Percentiles rank a stretch among this genome's conserved stretches.
Conservation (phyloP, 2,888 invertebrate genomes). For the Standfussiana lucernea region DNA sequence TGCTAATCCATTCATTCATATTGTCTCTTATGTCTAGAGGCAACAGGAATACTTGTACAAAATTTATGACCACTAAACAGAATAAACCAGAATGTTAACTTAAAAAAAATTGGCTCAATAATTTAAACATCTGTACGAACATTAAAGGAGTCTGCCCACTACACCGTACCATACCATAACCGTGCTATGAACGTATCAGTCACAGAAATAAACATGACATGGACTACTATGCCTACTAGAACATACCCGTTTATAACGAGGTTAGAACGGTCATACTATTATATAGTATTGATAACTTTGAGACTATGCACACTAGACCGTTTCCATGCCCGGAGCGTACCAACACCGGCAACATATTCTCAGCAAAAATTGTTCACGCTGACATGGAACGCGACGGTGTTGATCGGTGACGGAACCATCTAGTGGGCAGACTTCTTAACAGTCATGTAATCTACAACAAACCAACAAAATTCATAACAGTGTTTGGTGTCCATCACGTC, state of each 20-base stretch:
- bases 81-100: neutral
- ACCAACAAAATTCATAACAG: constrained; percentile 69
- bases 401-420: neutral
- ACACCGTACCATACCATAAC: neutral
- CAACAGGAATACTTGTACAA: neutral
- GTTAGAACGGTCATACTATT: too few relatives aligned
- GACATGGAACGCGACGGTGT: neutral
- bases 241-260: too few relatives aligned
- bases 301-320: neutral
- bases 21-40: neutral
- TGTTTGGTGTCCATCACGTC: constrained; percentile 89
- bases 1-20: neutral
- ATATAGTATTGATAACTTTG: too few relatives aligned
- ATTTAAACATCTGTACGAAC: neutral
- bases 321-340: neutral
- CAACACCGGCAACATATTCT: neutral
- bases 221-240: neutral
- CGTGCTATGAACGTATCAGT: neutral
- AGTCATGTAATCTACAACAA: neutral
- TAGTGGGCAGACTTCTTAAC: neutral
- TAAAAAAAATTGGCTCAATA: neutral
- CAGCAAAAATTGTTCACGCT: too few relatives aligned
- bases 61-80: neutral
- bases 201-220: neutral
- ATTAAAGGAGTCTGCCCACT: too few relatives aligned